A percentile compares a stretch with the other conserved stretches of the same genome.
Evolutionary conservation across 1,140 invertebrate genomes (phyloP).

Genomic region (Drosophila bocki): DNA sequence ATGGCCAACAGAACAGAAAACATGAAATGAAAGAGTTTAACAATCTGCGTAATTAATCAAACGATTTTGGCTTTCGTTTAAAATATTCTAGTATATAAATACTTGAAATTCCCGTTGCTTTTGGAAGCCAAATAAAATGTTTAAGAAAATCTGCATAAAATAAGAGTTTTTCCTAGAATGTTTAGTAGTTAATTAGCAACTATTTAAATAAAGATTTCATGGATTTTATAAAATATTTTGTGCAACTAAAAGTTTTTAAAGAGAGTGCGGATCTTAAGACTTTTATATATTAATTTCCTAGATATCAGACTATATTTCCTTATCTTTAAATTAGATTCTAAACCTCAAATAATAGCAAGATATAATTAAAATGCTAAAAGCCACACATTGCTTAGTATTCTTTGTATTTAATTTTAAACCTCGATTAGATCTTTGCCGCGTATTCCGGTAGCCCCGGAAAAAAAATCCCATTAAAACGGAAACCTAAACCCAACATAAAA

Average conservation of each 20-base stretch:
- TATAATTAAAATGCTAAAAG: background rate
- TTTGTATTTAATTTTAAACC: slow-evolving; percentile 8
- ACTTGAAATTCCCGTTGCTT: slow-evolving; percentile 16
- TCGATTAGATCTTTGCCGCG: slow-evolving; percentile 24
- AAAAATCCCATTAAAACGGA: slow-evolving; percentile 29
- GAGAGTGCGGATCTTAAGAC: background rate
- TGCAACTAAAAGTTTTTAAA: background rate
- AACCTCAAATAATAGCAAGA: background rate
- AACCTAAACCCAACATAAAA: slow-evolving; percentile 20
- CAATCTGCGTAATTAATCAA: slow-evolving; percentile 41
- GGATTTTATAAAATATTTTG: too few species aligned
- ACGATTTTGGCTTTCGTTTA: slow-evolving; percentile 7
- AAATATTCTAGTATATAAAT: slow-evolving; percentile 22
- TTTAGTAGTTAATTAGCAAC: background rate
- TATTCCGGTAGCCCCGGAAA: slow-evolving; percentile 31
- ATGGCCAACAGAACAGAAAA: slow-evolving; percentile 10
- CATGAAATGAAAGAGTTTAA: slow-evolving; percentile 4
- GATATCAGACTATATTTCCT: background rate
- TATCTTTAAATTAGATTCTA: too few species aligned
- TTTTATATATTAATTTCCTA: too few species aligned
- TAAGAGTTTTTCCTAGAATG: background rate
- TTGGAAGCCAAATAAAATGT: background rate
- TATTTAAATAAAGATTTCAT: too few species aligned
- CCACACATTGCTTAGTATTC: background rate
- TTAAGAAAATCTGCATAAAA: background rate